These are phyloP conservation scores for human (Homo sapiens) DNA, from an alignment of 2,113 vertebrate species.

Conservation along the genomic window DNA sequence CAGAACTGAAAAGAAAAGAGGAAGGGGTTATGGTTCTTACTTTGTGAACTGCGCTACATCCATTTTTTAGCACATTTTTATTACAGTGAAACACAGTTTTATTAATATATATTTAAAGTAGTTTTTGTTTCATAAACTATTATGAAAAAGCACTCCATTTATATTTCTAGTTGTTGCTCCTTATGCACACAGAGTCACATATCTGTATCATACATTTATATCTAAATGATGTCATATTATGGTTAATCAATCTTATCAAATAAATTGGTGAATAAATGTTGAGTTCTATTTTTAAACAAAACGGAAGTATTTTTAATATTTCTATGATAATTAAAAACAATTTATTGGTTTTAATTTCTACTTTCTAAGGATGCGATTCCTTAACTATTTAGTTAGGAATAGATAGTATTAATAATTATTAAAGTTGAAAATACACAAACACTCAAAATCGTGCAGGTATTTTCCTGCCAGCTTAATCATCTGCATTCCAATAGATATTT, in stretches of 20 bases:
- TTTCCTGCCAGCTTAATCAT: conserved; percentile 1
- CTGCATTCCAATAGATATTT: not conserved
- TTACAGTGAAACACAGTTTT: not conserved
- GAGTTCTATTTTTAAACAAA: conserved; percentile 71
- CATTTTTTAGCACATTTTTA: conserved; percentile 24
- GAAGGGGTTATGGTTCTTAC: not conserved
- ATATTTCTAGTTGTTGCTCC: not conserved
- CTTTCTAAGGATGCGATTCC: not conserved
- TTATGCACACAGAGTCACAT: not conserved
- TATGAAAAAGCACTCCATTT: conserved; percentile 37
- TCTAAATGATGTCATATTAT: not conserved
- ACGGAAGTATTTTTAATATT: conserved; percentile 52
- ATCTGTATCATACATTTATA: conserved; percentile 14
- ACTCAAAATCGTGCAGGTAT: not conserved
- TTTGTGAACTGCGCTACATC: not conserved
- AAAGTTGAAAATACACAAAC: not conserved
- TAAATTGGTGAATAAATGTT: conserved; percentile 22
- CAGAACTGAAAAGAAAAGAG: not conserved
- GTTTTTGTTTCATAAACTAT: conserved; percentile 47
- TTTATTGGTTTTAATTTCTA: conserved; percentile 47
- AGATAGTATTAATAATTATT: not conserved
- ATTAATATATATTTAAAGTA: not conserved
- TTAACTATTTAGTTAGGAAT: not conserved
- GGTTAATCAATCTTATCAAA: conserved; percentile 61
- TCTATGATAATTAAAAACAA: conserved; percentile 43